These are phyloP conservation scores for Epizoanthus fatuus DNA, from an alignment of 92 coral and sea anemone genomes.

Conservation along the genomic window DNA sequence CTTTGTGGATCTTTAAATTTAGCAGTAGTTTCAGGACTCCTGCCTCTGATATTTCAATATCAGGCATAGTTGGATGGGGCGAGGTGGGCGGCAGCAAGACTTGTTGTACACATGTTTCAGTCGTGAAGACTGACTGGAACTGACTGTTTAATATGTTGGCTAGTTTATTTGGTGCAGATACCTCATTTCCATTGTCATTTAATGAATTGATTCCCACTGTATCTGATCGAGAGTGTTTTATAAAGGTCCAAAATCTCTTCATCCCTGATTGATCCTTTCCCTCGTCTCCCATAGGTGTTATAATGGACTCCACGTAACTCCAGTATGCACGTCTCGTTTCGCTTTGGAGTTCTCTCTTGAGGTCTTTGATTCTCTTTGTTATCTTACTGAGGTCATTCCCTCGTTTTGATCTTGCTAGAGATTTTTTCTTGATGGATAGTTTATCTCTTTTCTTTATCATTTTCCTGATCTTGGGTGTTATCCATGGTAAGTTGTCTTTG, in stretches of 20 bases:
- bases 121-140: too few species aligned
- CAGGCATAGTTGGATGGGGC: conserved; percentile 37
- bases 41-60: conserved; percentile 22
- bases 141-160: conserved; percentile 8
- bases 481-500: conserved; percentile 50
- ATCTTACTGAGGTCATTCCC: not conserved
- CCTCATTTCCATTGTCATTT: conserved; percentile 27
- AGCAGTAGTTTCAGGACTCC: conserved; percentile 32
- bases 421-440: conserved; percentile 25
- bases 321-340: conserved; percentile 47
- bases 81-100: conserved; percentile 13
- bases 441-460: conserved; percentile 41
- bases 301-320: conserved; percentile 60
- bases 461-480: conserved; percentile 40
- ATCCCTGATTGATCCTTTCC: conserved; percentile 28
- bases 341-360: conserved; percentile 21
- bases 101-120: not conserved
- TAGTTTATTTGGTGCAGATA: conserved; percentile 38
- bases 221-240: conserved; percentile 50
- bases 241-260: conserved; percentile 65
- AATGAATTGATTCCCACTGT: conserved; percentile 15
- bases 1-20: conserved; percentile 31
- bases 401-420: not conserved
- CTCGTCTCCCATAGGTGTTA: conserved; percentile 61
- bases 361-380: conserved; percentile 34